A percentile compares a stretch with the other conserved stretches of the same genome.
phyloP scores from a whole-genome alignment of 2,888 invertebrate genomes.

The Rugalucina vietnamica region DNA sequence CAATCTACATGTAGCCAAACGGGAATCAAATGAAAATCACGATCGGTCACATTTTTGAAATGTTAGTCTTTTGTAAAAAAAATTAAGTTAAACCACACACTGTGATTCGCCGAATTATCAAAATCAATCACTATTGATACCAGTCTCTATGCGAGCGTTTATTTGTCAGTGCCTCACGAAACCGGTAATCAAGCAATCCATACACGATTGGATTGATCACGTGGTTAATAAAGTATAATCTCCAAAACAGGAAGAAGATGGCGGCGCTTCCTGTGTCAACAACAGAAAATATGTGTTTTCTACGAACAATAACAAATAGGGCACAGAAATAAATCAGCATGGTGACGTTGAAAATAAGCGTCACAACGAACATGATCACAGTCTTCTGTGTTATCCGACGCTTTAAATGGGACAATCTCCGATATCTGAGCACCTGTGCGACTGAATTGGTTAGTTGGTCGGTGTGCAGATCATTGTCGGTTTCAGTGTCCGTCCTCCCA shows the following conservation, averaged over 20 bases:
- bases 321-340: neutral
- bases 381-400: neutral
- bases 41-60: no score
- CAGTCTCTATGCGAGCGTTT: neutral
- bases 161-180: neutral
- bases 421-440: no score
- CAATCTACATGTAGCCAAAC: no score
- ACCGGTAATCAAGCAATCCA: neutral
- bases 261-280: neutral
- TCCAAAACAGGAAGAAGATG: neutral
- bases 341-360: slow-evolving; percentile 2
- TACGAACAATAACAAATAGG: neutral
- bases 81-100: no score
- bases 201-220: neutral
- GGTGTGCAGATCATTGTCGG: no score
- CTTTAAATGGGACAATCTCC: neutral
- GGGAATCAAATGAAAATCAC: no score
- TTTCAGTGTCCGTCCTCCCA: no score
- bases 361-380: neutral
- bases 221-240: neutral
- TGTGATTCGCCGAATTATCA: no score
- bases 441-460: no score
- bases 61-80: no score
- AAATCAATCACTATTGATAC: no score
- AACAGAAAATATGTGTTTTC: neutral